These are phyloP conservation scores for Distichodus sexfasciatus DNA, from an alignment of 2,797 vertebrate genomes.

Conservation along the genomic window DNA sequence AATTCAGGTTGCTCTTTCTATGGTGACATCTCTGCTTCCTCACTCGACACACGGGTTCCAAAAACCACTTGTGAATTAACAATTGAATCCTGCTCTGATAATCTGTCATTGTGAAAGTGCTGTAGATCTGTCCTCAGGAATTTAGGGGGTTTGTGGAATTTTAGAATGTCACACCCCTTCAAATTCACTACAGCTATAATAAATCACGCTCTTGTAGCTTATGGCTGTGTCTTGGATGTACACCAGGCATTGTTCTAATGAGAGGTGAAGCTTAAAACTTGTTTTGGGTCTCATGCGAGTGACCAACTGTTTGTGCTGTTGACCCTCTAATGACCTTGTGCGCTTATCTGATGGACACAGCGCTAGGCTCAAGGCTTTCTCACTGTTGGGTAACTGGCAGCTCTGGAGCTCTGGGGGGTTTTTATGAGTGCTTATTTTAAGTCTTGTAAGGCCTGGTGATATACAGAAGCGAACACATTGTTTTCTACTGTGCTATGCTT, in stretches of 20 bases:
- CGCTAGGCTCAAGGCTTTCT: not conserved
- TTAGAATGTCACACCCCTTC: not conserved
- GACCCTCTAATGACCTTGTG: not conserved
- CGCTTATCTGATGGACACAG: conserved; percentile 27
- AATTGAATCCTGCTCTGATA: too few species aligned
- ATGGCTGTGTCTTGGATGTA: not conserved
- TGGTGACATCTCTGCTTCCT: too few species aligned
- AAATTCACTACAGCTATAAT: not conserved
- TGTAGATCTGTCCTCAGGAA: not conserved
- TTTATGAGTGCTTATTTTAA: not conserved
- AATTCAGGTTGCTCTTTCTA: too few species aligned
- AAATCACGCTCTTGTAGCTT: not conserved
- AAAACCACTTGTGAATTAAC: too few species aligned
- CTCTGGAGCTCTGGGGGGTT: not conserved
- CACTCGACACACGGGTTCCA: too few species aligned
- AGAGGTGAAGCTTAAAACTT: too few species aligned
- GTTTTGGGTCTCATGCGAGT: not conserved
- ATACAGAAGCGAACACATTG: too few species aligned
- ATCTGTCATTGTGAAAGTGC: too few species aligned
- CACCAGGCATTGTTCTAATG: not conserved
- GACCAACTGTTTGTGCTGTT: not conserved
- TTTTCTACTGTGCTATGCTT: not conserved
- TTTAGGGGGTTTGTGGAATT: not conserved
- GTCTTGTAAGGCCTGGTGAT: too few species aligned
- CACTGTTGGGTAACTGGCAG: not conserved